Conservation (phyloP, 1,140 invertebrate species). For the Euwallacea fornicatus region DNA sequence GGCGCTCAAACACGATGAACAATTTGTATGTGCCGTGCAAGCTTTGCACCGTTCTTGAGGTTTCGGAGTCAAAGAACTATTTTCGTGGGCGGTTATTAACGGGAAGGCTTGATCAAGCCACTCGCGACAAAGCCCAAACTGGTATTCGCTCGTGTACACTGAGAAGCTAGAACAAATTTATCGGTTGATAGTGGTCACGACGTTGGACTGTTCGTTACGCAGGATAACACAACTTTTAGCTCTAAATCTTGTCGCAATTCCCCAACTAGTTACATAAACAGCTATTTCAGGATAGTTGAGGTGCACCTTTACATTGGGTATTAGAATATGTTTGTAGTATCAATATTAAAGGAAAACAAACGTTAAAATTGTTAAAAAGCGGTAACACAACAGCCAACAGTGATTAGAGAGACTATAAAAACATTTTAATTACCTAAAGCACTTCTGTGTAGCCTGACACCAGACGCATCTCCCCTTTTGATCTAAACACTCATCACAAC, state of each 20-base stretch:
- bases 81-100: slow-evolving; percentile 46
- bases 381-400: too few relatives aligned
- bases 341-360: not conserved
- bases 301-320: not conserved
- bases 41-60: slow-evolving; percentile 73
- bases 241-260: too few relatives aligned
- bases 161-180: slow-evolving; percentile 68
- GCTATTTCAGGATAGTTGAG: too few relatives aligned
- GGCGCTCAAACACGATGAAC: slow-evolving; percentile 76
- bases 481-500: slow-evolving; percentile 81
- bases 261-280: too few relatives aligned
- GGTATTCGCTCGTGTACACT: slow-evolving; percentile 91
- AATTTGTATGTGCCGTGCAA: slow-evolving; percentile 76
- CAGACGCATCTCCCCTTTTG: slow-evolving; percentile 88
- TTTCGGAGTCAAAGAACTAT: slow-evolving; percentile 53
- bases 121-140: slow-evolving; percentile 87
- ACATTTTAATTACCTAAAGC: slow-evolving; percentile 60
- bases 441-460: slow-evolving; percentile 89
- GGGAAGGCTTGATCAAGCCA: slow-evolving; percentile 82
- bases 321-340: not conserved
- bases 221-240: too few relatives aligned
- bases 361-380: too few relatives aligned
- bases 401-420: too few relatives aligned
- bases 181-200: too few relatives aligned
- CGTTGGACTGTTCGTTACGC: too few relatives aligned